phyloP scores from a whole-genome alignment of 2,797 vertebrate species.

The Anas acuta region DNA sequence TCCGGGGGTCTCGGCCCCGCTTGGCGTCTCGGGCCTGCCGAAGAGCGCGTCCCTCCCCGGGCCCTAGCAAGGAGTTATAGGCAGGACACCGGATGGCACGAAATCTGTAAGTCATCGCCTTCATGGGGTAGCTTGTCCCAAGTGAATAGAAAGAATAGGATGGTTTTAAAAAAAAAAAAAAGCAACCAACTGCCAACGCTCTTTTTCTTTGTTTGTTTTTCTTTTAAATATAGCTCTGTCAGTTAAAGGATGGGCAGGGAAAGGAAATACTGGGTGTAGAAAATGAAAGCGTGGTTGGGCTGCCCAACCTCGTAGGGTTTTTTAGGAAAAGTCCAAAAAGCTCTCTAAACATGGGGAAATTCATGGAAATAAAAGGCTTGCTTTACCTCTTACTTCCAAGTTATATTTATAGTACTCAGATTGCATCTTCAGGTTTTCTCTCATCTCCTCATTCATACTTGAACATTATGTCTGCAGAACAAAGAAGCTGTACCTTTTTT shows the following conservation, averaged over 20 bases:
- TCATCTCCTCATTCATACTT: not conserved
- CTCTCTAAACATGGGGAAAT: not conserved
- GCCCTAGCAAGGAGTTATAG: not conserved
- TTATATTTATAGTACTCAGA: not conserved
- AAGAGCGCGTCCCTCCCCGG: not conserved
- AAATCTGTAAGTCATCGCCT: not conserved
- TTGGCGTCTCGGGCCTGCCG: accelerated
- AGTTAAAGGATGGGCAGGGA: not conserved
- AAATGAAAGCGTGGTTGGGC: not conserved
- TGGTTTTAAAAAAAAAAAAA: not conserved
- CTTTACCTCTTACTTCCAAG: not conserved
- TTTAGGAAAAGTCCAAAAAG: not conserved
- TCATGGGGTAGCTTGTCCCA: not conserved
- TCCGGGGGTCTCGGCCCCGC: not conserved
- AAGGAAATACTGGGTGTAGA: constrained; percentile 32
- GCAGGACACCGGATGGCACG: not conserved
- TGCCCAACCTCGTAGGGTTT: not conserved
- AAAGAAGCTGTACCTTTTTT: not conserved
- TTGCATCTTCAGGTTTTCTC: not conserved
- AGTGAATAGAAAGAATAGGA: not conserved
- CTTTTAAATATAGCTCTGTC: not conserved
- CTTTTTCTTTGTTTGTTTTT: not conserved
- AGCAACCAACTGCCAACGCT: not conserved
- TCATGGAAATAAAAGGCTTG: not conserved
- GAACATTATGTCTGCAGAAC: not conserved